phyloP scores from a whole-genome alignment of 2,113 vertebrate species.

The Rafetus swinhoei region DNA sequence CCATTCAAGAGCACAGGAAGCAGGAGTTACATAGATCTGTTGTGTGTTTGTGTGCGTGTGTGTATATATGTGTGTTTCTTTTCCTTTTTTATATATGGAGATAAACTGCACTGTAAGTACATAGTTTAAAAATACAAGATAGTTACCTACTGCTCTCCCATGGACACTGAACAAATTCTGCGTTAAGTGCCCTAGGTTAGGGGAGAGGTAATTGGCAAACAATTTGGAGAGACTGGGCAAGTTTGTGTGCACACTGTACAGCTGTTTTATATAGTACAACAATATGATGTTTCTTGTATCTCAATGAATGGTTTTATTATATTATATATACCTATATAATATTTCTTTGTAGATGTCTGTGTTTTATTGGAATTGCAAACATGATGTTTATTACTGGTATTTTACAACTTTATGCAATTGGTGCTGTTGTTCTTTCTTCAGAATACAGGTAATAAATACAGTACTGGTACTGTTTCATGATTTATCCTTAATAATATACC shows the following conservation, averaged over 20 bases:
- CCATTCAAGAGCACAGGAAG: conserved; percentile 56
- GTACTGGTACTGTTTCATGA: conserved; percentile 32
- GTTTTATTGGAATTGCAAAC: conserved; percentile 44
- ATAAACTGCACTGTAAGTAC: conserved; percentile 51
- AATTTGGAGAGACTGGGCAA: conserved; percentile 29
- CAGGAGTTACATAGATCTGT: conserved; percentile 11
- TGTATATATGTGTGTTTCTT: neutral
- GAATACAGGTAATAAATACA: conserved; percentile 70
- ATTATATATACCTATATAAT: conserved; percentile 38
- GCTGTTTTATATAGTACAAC: conserved; percentile 56
- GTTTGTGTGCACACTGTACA: conserved; percentile 53
- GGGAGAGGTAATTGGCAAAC: conserved; percentile 16
- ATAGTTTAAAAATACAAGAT: conserved; percentile 3
- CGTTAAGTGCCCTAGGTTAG: neutral
- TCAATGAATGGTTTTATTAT: conserved; percentile 48
- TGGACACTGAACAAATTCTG: neutral
- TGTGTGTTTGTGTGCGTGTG: neutral
- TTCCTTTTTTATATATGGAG: conserved; percentile 19
- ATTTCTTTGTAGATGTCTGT: conserved; percentile 70
- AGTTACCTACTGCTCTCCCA: conserved; percentile 12
- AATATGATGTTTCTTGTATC: conserved; percentile 26
- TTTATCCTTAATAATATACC: conserved; percentile 28
- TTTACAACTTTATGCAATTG: conserved; percentile 78
- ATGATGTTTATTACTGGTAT: conserved; percentile 71
- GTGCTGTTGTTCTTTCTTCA: conserved; percentile 80